Conservation (phyloP, 2,113 vertebrate species). For the Gadus chalcogrammus region DNA sequence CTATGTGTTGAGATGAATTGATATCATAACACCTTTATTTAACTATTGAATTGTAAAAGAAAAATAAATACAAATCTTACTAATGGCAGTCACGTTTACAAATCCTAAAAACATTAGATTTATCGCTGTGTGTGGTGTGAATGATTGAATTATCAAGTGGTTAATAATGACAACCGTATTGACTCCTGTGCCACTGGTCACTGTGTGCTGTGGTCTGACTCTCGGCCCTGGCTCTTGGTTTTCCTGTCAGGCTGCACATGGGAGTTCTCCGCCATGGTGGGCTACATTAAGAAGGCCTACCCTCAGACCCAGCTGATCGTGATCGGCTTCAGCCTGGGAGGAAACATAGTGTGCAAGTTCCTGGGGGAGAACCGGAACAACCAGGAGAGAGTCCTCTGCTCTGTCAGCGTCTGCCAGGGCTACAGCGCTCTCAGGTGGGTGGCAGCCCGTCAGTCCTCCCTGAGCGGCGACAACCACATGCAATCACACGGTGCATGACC, state of each 20-base stretch:
- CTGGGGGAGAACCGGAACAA: constrained; percentile 88
- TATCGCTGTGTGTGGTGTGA: too few species aligned
- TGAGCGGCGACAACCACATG: background rate
- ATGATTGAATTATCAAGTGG: constrained; percentile 5
- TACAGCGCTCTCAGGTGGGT: constrained; percentile 94
- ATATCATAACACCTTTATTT: too few species aligned
- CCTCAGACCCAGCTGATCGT: constrained; percentile 88
- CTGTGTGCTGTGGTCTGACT: constrained; percentile 17
- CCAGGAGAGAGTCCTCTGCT: constrained; percentile 92
- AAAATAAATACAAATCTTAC: too few species aligned
- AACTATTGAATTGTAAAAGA: too few species aligned
- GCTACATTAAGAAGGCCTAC: constrained; percentile 87
- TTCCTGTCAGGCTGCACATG: constrained; percentile 86
- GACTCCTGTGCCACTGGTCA: too few species aligned
- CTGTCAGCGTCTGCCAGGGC: constrained; percentile 94
- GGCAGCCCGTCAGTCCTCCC: constrained; percentile 14
- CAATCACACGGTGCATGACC: too few species aligned
- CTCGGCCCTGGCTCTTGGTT: constrained; percentile 1
- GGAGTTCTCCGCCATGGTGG: constrained; percentile 96
- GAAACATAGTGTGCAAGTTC: constrained; percentile 98
- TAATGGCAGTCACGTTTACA: too few species aligned
- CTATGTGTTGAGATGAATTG: too few species aligned
- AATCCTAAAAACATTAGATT: too few species aligned
- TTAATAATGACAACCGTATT: constrained; percentile 1
- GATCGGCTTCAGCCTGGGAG: constrained; percentile 95